These are phyloP conservation scores for Narcine bancroftii DNA, from an alignment of 2,113 vertebrate species.

Conservation along the genomic window DNA sequence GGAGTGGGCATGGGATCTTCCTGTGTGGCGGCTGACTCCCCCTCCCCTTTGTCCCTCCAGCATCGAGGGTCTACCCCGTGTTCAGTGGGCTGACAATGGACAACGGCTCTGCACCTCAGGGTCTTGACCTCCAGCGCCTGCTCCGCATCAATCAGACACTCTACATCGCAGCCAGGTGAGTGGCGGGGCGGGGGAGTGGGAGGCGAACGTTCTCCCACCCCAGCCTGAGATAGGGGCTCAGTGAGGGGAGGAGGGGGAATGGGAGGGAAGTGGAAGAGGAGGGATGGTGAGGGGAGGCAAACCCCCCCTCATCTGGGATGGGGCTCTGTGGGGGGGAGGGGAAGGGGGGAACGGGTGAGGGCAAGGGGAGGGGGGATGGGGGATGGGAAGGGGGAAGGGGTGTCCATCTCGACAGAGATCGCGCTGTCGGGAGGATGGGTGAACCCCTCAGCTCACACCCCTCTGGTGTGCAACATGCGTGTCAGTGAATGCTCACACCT, in stretches of 20 bases:
- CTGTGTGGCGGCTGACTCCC: background rate
- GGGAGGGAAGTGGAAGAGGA: background rate
- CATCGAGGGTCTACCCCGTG: constrained; percentile 62
- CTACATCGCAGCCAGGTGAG: constrained; percentile 82
- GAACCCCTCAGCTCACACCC: no score
- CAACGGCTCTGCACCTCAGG: constrained; percentile 68
- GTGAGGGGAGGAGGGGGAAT: no score
- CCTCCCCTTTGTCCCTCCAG: constrained; percentile 54
- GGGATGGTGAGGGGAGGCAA: no score
- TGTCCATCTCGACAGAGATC: no score
- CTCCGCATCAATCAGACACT: constrained; percentile 77
- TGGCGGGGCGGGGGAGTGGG: background rate
- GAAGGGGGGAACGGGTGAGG: background rate
- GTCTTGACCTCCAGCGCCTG: constrained; percentile 84
- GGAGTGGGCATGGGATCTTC: no score
- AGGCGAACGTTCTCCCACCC: no score
- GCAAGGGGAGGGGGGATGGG: background rate
- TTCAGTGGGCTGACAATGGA: constrained; percentile 76
- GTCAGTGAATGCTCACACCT: no score
- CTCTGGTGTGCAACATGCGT: no score
- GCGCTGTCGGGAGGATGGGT: no score
- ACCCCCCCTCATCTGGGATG: no score
- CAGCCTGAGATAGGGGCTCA: no score
- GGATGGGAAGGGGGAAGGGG: background rate
- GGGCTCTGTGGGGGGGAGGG: no score